Conservation (phyloP, 1,140 invertebrate genomes). For the Pseudomyrmex sp. region DNA sequence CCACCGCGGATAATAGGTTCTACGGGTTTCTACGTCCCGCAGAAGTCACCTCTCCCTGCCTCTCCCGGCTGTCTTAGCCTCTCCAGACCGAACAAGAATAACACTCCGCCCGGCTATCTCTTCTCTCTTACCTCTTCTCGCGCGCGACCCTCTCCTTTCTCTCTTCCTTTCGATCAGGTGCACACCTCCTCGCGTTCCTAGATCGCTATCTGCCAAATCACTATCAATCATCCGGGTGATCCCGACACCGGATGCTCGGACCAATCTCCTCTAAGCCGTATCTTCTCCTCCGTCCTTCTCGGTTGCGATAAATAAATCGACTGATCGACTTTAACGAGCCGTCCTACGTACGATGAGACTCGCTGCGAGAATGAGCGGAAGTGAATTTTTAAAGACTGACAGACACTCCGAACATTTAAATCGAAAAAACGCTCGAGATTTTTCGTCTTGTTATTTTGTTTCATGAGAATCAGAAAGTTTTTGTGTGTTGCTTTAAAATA, state of each 20-base stretch:
- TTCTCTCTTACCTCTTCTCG: constrained; percentile 4
- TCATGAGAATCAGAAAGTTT: background rate
- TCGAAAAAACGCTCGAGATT: background rate
- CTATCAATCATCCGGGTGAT: constrained; percentile 77
- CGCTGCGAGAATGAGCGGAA: constrained; percentile 21
- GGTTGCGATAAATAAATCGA: constrained; percentile 74
- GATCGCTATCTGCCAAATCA: constrained; percentile 80
- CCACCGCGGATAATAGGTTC: constrained; percentile 78
- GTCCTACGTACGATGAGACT: constrained; percentile 31
- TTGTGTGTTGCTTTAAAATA: background rate
- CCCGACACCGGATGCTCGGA: constrained; percentile 72
- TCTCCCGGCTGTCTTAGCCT: constrained; percentile 44
- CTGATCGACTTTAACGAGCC: constrained; percentile 68
- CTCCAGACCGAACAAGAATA: constrained; percentile 43
- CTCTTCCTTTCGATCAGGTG: constrained; percentile 64
- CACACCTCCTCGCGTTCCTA: constrained; percentile 63
- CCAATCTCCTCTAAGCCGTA: constrained; percentile 68
- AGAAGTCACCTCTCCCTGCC: constrained; percentile 58
- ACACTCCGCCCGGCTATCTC: constrained; percentile 24
- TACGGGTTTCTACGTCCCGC: constrained; percentile 67
- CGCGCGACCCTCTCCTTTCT: background rate
- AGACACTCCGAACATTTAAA: background rate
- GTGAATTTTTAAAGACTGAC: background rate
- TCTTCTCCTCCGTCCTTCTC: constrained; percentile 53
- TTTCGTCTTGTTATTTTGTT: background rate